Base-by-base conservation (phyloP, 2,797 vertebrate genomes). In the Labeo calbasu region DNA sequence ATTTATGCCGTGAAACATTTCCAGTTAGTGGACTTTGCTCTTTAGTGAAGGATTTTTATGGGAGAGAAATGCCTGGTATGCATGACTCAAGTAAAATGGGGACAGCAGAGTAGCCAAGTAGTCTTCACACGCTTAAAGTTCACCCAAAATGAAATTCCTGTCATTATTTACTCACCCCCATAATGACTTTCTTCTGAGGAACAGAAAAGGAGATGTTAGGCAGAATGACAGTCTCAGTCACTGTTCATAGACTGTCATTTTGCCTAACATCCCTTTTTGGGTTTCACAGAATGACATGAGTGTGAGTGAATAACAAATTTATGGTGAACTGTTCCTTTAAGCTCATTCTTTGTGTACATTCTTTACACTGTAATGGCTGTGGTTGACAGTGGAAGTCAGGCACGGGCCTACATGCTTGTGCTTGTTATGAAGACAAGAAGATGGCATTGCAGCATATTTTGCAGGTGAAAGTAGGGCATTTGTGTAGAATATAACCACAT, bases 21-120 rank as follows among this genome's bases (percentile, higher is more conserved):
- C 12, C 55, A 77, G 48, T 36, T 53, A 63, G 2, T 77, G 83
- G 59, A 88, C 87, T 88, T 88, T 88, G 87, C 51, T 81, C 81
- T 71, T 36, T n/a, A 63, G 57, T 70, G 36, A 23, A 10, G 15
- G 21, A 23, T 77, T 63, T 63, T 63, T 36, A 82, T 32, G 59
- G 59, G 66, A 15, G 8, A 28, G 61, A 76, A 59, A 68, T 86
- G 8, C 13, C 76, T 69, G 63, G 48, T 50, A 63, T 71, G 70
- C 6, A 70, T 75, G 79, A 79, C 43, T 84, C 87, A 61, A 53
- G 28, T 11, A 68, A 5, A 36, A 57, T 15, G 17, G 19, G 21
- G 51, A 78, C 68, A 21, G 17, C 10, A 79, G 2, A 25, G 13
- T 10, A 43, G 9, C 4, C 9, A 32, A 50, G 23, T 59, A 5